These are phyloP conservation scores for Halocynthia aurantium DNA, from an alignment of 23 tunicate species.

Conservation along the genomic window DNA sequence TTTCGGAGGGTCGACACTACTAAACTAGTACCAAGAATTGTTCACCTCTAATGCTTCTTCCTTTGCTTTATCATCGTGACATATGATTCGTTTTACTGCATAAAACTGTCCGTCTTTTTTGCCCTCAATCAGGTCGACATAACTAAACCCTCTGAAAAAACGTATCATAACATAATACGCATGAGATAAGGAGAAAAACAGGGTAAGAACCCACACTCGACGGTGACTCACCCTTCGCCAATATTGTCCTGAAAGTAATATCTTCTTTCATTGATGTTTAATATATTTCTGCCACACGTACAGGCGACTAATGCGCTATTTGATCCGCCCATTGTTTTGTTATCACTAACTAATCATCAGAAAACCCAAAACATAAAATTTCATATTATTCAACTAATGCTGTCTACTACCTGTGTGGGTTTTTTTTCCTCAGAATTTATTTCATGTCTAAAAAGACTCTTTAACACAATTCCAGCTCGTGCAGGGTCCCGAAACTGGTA, in stretches of 20 bases:
- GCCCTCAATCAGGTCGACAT: slow-evolving; percentile 88
- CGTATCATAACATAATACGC: background rate
- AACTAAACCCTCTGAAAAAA: slow-evolving; percentile 79
- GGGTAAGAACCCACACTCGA: background rate
- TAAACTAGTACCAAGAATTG: background rate
- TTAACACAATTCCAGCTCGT: too few relatives aligned
- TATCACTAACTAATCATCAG: too few relatives aligned
- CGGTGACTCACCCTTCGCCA: slow-evolving; percentile 77
- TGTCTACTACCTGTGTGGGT: too few relatives aligned
- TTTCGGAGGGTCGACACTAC: background rate
- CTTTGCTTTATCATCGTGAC: slow-evolving; percentile 80
- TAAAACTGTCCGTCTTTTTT: slow-evolving; percentile 65
- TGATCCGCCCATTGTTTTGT: slow-evolving; percentile 43
- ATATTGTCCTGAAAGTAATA: slow-evolving; percentile 64
- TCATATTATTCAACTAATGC: too few relatives aligned
- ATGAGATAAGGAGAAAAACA: background rate
- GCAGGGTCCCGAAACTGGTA: too few relatives aligned
- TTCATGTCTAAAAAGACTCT: too few relatives aligned
- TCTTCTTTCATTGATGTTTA: slow-evolving; percentile 50
- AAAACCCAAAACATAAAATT: too few relatives aligned
- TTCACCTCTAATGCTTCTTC: slow-evolving; percentile 45
- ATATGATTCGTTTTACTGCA: slow-evolving; percentile 88
- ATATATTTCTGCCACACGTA: slow-evolving; percentile 58
- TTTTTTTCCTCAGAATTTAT: too few relatives aligned
- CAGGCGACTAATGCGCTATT: slow-evolving; percentile 31